phyloP scores from a whole-genome alignment of 2,888 invertebrate species.

The Clivina fossor region DNA sequence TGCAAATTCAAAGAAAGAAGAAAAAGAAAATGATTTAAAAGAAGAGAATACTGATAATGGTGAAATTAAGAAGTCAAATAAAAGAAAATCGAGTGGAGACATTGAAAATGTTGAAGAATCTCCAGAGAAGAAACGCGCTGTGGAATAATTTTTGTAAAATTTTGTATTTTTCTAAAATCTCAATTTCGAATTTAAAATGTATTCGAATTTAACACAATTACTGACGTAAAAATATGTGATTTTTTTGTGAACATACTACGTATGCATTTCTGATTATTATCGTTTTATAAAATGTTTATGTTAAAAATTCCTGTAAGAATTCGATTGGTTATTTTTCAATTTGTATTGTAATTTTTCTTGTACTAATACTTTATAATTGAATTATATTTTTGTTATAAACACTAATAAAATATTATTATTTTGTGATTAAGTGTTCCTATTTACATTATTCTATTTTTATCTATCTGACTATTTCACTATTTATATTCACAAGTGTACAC shows the following conservation, averaged over 20 bases:
- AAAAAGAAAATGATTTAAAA: constrained; percentile 15
- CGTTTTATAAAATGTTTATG: too few species aligned
- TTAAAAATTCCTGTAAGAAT: too few species aligned
- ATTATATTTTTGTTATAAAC: constrained; percentile 29
- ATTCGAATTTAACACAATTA: too few species aligned
- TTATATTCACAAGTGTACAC: too few species aligned
- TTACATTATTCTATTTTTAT: too few species aligned
- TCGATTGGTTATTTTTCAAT: not conserved
- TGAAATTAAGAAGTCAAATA: constrained; percentile 36
- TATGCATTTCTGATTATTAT: not conserved
- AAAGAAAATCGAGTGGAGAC: constrained; percentile 46
- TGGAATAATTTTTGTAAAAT: constrained; percentile 18
- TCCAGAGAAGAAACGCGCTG: constrained; percentile 45
- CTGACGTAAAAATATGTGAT: too few species aligned
- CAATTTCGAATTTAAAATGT: constrained; percentile 17
- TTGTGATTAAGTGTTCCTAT: too few species aligned
- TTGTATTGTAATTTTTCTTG: constrained; percentile 22
- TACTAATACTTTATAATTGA: constrained; percentile 28
- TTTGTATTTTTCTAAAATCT: constrained; percentile 36
- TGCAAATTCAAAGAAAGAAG: constrained; percentile 35
- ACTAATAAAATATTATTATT: constrained; percentile 9
- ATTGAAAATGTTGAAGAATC: constrained; percentile 45
- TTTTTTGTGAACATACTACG: constrained; percentile 9
- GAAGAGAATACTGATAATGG: constrained; percentile 36
- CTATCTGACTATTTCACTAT: constrained; percentile 2